Evolutionary conservation across 2,797 vertebrate species (phyloP).

Genomic region (Avahi laniger): DNA sequence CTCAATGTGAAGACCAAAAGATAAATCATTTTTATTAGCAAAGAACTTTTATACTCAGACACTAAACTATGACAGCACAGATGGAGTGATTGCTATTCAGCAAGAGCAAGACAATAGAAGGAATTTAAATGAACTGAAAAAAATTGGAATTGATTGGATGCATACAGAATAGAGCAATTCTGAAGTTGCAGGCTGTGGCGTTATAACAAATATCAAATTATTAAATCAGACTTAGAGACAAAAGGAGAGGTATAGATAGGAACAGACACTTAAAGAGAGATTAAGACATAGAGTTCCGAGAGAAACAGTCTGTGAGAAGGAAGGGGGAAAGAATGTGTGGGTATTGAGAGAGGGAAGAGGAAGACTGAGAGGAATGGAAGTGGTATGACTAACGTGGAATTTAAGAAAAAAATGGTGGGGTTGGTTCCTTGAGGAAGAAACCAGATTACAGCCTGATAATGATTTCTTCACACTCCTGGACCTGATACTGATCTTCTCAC

Average conservation of each 20-base stretch:
- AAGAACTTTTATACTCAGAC: constrained; percentile 34
- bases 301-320: background rate
- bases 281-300: background rate
- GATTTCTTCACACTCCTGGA: background rate
- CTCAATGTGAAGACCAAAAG: background rate
- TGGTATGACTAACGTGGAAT: background rate
- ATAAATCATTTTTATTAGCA: constrained; percentile 31
- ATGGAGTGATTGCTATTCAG: constrained; percentile 39
- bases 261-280: background rate
- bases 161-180: constrained; percentile 48
- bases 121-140: constrained; percentile 69
- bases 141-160: constrained; percentile 69
- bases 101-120: constrained; percentile 53
- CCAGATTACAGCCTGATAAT: background rate
- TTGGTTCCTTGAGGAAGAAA: constrained; percentile 11
- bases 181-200: background rate
- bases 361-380: background rate
- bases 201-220: constrained; percentile 56
- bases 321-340: background rate
- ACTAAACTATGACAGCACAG: constrained; percentile 12
- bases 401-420: background rate
- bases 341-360: background rate
- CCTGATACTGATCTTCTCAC: background rate
- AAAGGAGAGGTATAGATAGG: background rate
- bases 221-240: background rate